Conservation (phyloP, 2,113 vertebrate genomes). For the Dolichotis patagonum region DNA sequence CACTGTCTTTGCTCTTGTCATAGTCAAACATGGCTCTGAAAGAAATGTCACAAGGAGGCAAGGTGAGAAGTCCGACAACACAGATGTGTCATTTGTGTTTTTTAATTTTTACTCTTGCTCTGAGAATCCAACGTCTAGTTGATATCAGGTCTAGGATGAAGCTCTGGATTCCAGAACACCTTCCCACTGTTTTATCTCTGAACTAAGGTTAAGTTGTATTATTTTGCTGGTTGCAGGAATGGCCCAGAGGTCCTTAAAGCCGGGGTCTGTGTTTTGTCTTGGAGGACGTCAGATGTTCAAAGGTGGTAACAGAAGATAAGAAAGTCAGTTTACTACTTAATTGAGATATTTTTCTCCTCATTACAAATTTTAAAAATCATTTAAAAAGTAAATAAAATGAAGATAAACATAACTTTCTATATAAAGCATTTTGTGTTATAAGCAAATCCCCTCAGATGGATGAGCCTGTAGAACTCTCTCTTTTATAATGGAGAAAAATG, state of each 20-base stretch:
- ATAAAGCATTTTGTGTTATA: neutral
- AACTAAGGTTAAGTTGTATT: neutral
- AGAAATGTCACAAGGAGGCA: slow-evolving; percentile 40
- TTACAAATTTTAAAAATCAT: neutral
- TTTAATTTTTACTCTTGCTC: neutral
- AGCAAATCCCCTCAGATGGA: neutral
- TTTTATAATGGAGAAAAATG: neutral
- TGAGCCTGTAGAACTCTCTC: neutral
- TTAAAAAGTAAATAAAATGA: neutral
- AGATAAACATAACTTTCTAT: slow-evolving; percentile 15
- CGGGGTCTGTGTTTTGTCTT: neutral
- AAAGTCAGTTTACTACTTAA: neutral
- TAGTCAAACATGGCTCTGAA: slow-evolving; percentile 97
- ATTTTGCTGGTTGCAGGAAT: neutral
- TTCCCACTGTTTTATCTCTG: neutral
- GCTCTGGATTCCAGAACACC: neutral
- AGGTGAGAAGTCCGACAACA: neutral
- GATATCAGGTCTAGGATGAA: neutral
- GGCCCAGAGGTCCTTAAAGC: neutral
- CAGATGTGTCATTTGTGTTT: neutral
- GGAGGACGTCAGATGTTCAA: neutral
- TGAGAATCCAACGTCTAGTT: neutral
- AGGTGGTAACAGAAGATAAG: neutral
- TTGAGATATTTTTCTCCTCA: neutral
- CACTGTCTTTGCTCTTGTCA: slow-evolving; percentile 97